Conservation (phyloP, 2,113 vertebrate genomes). For the Dromiciops gliroides region DNA sequence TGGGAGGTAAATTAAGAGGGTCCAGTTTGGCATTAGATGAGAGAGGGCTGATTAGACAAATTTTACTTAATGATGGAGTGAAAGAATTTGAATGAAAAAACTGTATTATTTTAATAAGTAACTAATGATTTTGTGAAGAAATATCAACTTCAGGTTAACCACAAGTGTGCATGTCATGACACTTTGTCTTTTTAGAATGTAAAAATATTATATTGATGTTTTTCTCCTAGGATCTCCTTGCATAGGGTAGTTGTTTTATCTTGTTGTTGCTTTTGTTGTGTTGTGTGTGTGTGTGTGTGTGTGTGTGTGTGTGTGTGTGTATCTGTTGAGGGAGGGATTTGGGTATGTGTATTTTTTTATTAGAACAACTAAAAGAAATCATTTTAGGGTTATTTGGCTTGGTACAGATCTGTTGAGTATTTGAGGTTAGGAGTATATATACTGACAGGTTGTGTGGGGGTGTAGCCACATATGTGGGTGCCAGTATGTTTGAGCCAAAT, state of each 20-base stretch:
- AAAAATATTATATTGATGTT: constrained; percentile 49
- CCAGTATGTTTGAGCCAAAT: constrained; percentile 66
- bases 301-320: too few relatives aligned
- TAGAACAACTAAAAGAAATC: constrained; percentile 55
- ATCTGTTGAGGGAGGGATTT: background rate
- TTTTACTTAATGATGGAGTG: background rate
- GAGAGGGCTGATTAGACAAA: background rate
- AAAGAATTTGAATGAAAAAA: constrained; percentile 36
- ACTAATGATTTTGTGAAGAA: constrained; percentile 28
- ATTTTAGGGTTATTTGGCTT: constrained; percentile 43
- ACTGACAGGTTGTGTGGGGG: constrained; percentile 63
- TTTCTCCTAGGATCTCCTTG: constrained; percentile 26
- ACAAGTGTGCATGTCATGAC: constrained; percentile 26
- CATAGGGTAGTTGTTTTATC: background rate
- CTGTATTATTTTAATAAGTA: constrained; percentile 28
- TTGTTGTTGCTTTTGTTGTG: background rate
- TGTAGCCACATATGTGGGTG: constrained; percentile 69
- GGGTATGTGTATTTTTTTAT: constrained; percentile 3
- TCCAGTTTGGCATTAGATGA: background rate
- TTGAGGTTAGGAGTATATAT: constrained; percentile 58
- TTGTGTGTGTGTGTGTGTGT: background rate
- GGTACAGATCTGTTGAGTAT: constrained; percentile 52
- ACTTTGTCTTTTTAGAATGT: background rate
- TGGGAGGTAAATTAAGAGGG: background rate
- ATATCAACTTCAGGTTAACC: background rate